Percentiles rank a stretch among this genome's conserved stretches.
Conservation (phyloP, 2,113 vertebrate species). For the Sinocyclocheilus maitianheensis region DNA sequence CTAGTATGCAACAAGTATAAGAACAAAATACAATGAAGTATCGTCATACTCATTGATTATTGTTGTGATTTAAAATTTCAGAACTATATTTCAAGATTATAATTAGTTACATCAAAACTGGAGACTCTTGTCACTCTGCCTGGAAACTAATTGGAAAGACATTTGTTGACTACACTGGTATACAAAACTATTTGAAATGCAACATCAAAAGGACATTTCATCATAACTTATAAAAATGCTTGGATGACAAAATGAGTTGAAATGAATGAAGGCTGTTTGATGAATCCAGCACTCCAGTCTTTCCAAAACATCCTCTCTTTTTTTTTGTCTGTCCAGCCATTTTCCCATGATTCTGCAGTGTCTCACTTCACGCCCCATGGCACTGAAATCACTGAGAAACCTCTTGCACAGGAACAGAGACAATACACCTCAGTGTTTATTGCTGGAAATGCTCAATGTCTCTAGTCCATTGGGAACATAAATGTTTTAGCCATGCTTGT, state of each 20-base stretch:
- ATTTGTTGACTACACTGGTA: not conserved
- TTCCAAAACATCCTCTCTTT: not conserved
- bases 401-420: not conserved
- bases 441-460: constrained; percentile 27
- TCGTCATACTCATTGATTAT: not conserved
- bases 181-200: not conserved
- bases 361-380: not conserved
- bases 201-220: not conserved
- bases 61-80: not conserved
- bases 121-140: not conserved
- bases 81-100: not conserved
- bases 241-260: not conserved
- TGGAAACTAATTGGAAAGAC: not conserved
- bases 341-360: not conserved
- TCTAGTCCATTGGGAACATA: constrained; percentile 8
- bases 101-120: not conserved
- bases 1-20: not conserved
- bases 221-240: not conserved
- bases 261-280: not conserved
- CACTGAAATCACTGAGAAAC: not conserved
- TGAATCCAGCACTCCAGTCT: not conserved
- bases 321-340: not conserved
- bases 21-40: not conserved
- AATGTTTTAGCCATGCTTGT: constrained; percentile 29
- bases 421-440: not conserved